These are phyloP conservation scores for Pachydiplax longipennis DNA, from an alignment of 2,888 invertebrate species.

Conservation along the genomic window DNA sequence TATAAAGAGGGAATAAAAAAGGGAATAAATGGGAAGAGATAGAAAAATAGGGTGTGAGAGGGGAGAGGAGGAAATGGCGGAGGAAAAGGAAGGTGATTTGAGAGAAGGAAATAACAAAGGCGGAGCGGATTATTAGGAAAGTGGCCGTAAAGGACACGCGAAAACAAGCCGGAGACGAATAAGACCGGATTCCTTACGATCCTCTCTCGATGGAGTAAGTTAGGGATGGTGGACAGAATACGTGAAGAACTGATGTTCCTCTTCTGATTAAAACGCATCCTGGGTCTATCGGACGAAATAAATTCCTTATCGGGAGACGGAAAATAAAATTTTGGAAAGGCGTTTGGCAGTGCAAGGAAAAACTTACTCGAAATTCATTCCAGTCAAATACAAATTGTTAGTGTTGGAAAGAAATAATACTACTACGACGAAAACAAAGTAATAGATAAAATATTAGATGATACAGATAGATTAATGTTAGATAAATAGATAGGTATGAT, in stretches of 20 bases:
- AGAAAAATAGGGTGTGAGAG: conserved; percentile 32
- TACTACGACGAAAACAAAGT: no score
- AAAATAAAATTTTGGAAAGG: background rate
- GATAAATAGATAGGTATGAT: no score
- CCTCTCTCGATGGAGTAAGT: background rate
- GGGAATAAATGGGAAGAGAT: conserved; percentile 44
- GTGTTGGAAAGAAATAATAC: no score
- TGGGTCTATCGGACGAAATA: no score
- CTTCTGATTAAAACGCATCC: no score
- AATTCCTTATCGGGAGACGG: background rate
- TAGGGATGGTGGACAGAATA: no score
- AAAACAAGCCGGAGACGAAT: background rate
- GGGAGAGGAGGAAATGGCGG: conserved; percentile 18
- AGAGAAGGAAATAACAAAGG: background rate
- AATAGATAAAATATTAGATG: no score
- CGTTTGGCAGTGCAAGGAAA: no score
- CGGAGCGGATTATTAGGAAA: conserved; percentile 5
- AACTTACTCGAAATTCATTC: no score
- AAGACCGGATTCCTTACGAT: background rate
- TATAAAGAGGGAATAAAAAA: conserved; percentile 30
- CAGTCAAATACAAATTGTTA: no score
- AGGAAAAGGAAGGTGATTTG: conserved; percentile 15
- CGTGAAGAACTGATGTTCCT: no score
- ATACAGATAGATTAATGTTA: no score
- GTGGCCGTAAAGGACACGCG: background rate